These are phyloP conservation scores for Crax fasciolata DNA, from an alignment of 2,797 vertebrate genomes.

Conservation along the genomic window DNA sequence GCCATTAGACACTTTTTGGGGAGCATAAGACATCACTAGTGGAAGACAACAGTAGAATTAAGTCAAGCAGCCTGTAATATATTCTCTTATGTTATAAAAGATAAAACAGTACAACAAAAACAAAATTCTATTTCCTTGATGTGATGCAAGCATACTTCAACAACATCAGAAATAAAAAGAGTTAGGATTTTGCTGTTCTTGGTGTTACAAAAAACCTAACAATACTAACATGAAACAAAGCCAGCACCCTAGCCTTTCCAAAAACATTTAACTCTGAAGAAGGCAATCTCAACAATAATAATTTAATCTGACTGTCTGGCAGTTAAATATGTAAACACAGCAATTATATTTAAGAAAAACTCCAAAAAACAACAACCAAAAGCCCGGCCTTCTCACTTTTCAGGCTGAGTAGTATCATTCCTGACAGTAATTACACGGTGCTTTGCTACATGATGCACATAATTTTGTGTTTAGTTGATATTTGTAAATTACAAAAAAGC, in stretches of 20 bases:
- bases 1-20: not conserved
- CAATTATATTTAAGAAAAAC: not conserved
- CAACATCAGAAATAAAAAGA: not conserved
- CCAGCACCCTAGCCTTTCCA: not conserved
- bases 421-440: constrained; percentile 22
- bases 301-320: constrained; percentile 4
- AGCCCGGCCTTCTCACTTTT: not conserved
- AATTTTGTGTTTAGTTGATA: not conserved
- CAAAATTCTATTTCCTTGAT: not conserved
- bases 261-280: constrained; percentile 11
- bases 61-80: not conserved
- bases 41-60: not conserved
- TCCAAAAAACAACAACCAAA: not conserved
- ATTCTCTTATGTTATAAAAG: not conserved
- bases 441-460: not conserved
- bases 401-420: constrained; percentile 4
- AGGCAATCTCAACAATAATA: not conserved
- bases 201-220: not conserved
- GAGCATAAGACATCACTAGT: not conserved
- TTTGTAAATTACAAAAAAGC: constrained; percentile 7
- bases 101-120: not conserved
- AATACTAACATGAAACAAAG: not conserved
- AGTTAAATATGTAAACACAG: not conserved
- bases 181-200: not conserved
- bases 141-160: not conserved